phyloP scores from a whole-genome alignment of 2,888 invertebrate species.

The Melipona beecheii region DNA sequence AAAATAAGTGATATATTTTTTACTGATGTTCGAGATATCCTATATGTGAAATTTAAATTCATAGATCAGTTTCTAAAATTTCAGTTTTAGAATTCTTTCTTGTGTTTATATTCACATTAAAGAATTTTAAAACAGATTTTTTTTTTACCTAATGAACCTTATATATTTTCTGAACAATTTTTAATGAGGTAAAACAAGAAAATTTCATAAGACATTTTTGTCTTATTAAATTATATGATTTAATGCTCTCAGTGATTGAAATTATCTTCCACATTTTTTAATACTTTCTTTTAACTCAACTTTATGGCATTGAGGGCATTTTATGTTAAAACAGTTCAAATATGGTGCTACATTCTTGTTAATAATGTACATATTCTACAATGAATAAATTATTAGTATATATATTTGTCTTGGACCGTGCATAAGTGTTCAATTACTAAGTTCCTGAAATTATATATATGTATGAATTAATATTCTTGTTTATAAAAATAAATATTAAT shows the following conservation, averaged over 20 bases:
- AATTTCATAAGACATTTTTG: slow-evolving; percentile 38
- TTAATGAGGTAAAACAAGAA: slow-evolving; percentile 38
- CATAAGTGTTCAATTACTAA: slow-evolving; percentile 56
- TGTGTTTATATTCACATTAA: slow-evolving; percentile 25
- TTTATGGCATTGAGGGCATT: slow-evolving; percentile 47
- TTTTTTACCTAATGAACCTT: slow-evolving; percentile 41
- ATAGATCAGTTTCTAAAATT: slow-evolving; percentile 48
- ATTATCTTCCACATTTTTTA: slow-evolving; percentile 16
- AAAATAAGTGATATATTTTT: slow-evolving; percentile 53
- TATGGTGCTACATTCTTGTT: slow-evolving; percentile 57
- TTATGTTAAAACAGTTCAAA: slow-evolving; percentile 46
- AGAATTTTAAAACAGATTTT: slow-evolving; percentile 52
- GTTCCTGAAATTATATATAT: slow-evolving; percentile 57
- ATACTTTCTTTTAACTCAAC: slow-evolving; percentile 14
- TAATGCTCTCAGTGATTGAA: slow-evolving; percentile 37
- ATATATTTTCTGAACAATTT: slow-evolving; percentile 62
- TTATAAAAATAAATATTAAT: slow-evolving; percentile 29
- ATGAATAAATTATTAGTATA: slow-evolving; percentile 34
- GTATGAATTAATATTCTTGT: slow-evolving; percentile 37
- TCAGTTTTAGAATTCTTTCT: slow-evolving; percentile 50
- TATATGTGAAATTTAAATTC: slow-evolving; percentile 51
- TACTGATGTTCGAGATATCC: slow-evolving; percentile 45
- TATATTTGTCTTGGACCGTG: slow-evolving; percentile 44
- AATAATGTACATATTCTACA: slow-evolving; percentile 45
- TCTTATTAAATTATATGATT: slow-evolving; percentile 32